Conservation (phyloP, 2,888 invertebrate genomes). For the Lissonota sp. region DNA sequence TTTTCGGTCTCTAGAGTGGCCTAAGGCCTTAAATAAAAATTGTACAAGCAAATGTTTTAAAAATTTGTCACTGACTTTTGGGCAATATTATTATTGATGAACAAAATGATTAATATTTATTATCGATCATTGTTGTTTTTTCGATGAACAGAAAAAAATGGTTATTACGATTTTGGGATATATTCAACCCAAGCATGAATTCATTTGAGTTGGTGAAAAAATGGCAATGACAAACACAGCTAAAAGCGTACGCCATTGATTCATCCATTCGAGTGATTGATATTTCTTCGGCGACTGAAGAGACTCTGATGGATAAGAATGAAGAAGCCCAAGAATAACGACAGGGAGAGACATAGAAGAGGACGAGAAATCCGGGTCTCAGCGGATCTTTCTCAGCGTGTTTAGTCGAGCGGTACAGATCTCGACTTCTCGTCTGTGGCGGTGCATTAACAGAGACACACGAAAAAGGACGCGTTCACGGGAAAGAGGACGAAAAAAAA, state of each 20-base stretch:
- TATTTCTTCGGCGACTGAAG: slow-evolving; percentile 22
- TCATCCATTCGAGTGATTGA: slow-evolving; percentile 39
- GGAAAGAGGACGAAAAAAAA: slow-evolving; percentile 12
- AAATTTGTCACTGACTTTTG: no score
- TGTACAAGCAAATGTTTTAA: no score
- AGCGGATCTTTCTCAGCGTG: slow-evolving; percentile 30
- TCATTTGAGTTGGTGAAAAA: not conserved
- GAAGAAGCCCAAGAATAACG: slow-evolving; percentile 10
- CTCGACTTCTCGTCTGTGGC: slow-evolving; percentile 15
- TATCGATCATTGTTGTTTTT: no score
- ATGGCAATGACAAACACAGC: not conserved
- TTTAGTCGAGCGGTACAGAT: slow-evolving; percentile 50
- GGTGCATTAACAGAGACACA: slow-evolving; percentile 43
- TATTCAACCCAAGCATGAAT: not conserved
- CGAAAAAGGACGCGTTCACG: slow-evolving; percentile 11
- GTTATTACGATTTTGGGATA: no score
- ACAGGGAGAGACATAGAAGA: slow-evolving; percentile 1
- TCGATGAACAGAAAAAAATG: no score
- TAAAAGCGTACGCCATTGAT: slow-evolving; percentile 6
- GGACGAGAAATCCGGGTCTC: slow-evolving; percentile 40
- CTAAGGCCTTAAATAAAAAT: no score
- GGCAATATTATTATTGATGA: no score
- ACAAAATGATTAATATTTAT: no score
- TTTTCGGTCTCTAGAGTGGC: no score
- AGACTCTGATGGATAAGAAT: slow-evolving; percentile 10